Evolutionary conservation across 1,140 invertebrate species (phyloP).

Genomic region (Drosophila yakuba): DNA sequence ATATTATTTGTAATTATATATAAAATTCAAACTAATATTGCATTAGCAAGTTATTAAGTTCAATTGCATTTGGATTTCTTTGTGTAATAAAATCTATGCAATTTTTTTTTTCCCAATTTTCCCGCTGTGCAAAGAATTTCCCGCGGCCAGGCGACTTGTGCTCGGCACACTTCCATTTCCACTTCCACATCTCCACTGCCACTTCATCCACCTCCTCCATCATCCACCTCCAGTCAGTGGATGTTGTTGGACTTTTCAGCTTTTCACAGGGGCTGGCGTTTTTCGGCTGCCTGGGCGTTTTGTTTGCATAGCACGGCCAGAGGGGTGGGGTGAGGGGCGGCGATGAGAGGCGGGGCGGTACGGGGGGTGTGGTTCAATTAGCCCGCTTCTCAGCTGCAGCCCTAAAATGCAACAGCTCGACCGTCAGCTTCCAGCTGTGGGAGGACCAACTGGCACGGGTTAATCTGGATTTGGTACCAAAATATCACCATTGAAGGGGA

Average conservation of each 20-base stretch:
- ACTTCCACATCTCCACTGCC: background rate
- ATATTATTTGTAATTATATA: background rate
- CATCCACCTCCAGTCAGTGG: constrained; percentile 4
- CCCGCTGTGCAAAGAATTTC: constrained; percentile 25
- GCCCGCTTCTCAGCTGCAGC: constrained; percentile 33
- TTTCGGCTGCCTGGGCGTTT: constrained; percentile 49
- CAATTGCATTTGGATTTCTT: no score
- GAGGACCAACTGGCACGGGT: constrained; percentile 26
- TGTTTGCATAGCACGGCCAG: constrained; percentile 40
- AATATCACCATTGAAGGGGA: constrained; percentile 6
- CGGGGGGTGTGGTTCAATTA: constrained; percentile 66
- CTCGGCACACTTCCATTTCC: constrained; percentile 36
- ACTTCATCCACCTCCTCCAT: background rate
- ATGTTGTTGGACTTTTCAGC: constrained; percentile 23
- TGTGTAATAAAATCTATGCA: no score
- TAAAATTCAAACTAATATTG: background rate
- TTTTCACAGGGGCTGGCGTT: constrained; percentile 39
- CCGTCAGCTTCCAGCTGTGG: constrained; percentile 37
- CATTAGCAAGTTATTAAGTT: no score
- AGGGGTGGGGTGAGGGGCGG: no score
- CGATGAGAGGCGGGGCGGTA: constrained; percentile 1
- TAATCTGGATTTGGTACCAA: constrained; percentile 9
- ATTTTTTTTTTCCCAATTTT: background rate
- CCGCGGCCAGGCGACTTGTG: constrained; percentile 45
- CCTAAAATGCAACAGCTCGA: constrained; percentile 47